Evolutionary conservation across 2,113 vertebrate genomes (phyloP).

Genomic region (Vulpes vulpes): DNA sequence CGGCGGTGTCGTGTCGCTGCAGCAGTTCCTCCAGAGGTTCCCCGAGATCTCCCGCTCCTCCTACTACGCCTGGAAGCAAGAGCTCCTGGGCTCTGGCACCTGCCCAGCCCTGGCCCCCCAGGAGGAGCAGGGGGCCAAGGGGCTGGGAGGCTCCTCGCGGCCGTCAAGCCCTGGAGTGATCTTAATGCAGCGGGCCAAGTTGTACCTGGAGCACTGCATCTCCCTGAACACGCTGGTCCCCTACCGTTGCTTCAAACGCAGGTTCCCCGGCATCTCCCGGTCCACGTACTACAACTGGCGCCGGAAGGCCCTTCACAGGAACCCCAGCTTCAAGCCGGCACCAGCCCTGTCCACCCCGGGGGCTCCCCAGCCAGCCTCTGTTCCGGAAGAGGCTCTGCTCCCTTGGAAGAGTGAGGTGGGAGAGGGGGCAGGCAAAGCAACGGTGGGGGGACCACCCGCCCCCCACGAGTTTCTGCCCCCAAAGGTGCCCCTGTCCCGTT

Average conservation of each 20-base stretch:
- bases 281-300: conserved; percentile 99
- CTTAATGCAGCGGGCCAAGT: conserved; percentile 96
- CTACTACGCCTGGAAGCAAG: conserved; percentile 98
- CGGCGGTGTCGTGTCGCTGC: conserved; percentile 93
- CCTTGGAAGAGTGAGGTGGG: conserved; percentile 40
- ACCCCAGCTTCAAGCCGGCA: conserved; percentile 88
- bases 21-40: conserved; percentile 95
- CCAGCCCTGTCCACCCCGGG: conserved; percentile 54
- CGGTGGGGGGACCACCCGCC: not conserved
- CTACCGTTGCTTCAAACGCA: conserved; percentile 95
- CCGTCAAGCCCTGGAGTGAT: conserved; percentile 74
- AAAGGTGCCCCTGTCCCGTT: conserved; percentile 87
- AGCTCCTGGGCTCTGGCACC: conserved; percentile 87
- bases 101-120: not conserved
- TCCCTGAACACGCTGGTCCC: conserved; percentile 93
- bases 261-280: conserved; percentile 96
- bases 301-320: conserved; percentile 94
- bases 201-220: conserved; percentile 95
- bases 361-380: conserved; percentile 41
- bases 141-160: conserved; percentile 21
- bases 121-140: not conserved
- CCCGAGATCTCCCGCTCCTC: conserved; percentile 97
- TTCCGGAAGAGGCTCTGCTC: conserved; percentile 69
- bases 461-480: conserved; percentile 66
- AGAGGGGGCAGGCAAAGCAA: conserved; percentile 55